Base-by-base conservation (phyloP, 2,888 invertebrate species). In the Pharmacophagus antenor region DNA sequence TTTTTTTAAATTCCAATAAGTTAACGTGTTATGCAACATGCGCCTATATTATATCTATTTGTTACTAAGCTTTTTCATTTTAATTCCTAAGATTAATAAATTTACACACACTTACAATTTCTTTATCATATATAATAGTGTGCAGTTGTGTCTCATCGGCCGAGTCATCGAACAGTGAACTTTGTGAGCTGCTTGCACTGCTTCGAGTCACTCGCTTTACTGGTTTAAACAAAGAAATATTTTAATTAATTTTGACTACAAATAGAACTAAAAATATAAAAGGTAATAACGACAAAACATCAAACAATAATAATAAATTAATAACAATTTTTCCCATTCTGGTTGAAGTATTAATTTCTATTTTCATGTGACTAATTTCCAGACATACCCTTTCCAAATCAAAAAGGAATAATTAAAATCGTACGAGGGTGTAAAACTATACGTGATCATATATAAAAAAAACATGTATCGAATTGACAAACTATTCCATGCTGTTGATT, bases 41-140 rank as follows among this genome's bases (percentile, higher is more conserved):
- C 15, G 8, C 31, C 12, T 31, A n/a, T n/a, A n/a, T n/a, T n/a
- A n/a, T n/a, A n/a, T n/a, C n/a, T n/a, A n/a, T n/a, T n/a, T n/a
- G n/a, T 31, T 10, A 10, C 10, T 10, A 31, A 1, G 15, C 15
- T 3, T 0, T 1, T 31, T 15, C 12, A 31, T 31, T 12, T 31
- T 0, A 8, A 12, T 31, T 31, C 10, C 12, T 10, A 8, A 25
- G 7, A 25, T 25, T 25, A 25, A 3, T 5, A 5, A 25, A 25
- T 25, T 25, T 25, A 5, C 23, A 25, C 23, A 56, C 22, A 67
- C 70, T 67, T 64, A 88, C 89, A 63, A 82, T 68, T 27, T 82
- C 88, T 15, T 79, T 76, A 4, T 91, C 91, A 61, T 91, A 90
- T 0, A 90, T 76, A 12, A 91, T 91, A 8, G 91, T 91, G 62